Base-by-base conservation (phyloP, 2,113 vertebrate species). In the Protomyctophum bolini region DNA sequence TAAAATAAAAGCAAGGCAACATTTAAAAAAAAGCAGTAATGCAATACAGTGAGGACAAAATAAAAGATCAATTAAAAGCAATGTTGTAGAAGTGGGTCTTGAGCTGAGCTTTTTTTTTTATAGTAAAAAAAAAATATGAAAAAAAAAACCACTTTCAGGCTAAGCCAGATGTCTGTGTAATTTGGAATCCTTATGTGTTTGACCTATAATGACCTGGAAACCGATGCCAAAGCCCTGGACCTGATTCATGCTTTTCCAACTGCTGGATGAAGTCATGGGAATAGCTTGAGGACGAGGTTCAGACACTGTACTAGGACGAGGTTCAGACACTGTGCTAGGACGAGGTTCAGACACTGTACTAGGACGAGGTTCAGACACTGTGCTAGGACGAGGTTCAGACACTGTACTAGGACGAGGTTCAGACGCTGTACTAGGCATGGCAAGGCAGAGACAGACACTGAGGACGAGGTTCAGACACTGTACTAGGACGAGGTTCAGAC, bases 241-340 rank as follows among this genome's bases (percentile, higher is more conserved):
- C 21, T 21, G 21, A 21, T 21, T 33, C 14, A 4, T 57, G 8
- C 46, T 52, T 56, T n/a, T n/a, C n/a, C 54, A 21, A 21, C 21
- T 63, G n/a, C 14, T n/a, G 60, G 66, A 55, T 70, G 55, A 74
- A 14, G 61, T 73, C 61, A 70, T 74, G 57, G 46, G 46, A 58
- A 50, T 50, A 41, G 28, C 52, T 8, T 8, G 10, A 6, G 1
- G 4, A 41, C 5, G 10, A 8, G 1, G 4, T 21, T 58, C 50
- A 72, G 47, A 76, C 7, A 54, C 1, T 54, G 51, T 12, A n/a
- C 12, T 21, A 59, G 15, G 2, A 52, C 6, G 21, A 28, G 6
- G 50, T n/a, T n/a, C 50, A 52, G 52, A 10, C 21, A 48, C 41
- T 54, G 6, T 33, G 4, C 33, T 33, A 33, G 33, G 33, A 33